Conservation (phyloP, 2,797 vertebrate genomes). For the Australoheros facetus region DNA sequence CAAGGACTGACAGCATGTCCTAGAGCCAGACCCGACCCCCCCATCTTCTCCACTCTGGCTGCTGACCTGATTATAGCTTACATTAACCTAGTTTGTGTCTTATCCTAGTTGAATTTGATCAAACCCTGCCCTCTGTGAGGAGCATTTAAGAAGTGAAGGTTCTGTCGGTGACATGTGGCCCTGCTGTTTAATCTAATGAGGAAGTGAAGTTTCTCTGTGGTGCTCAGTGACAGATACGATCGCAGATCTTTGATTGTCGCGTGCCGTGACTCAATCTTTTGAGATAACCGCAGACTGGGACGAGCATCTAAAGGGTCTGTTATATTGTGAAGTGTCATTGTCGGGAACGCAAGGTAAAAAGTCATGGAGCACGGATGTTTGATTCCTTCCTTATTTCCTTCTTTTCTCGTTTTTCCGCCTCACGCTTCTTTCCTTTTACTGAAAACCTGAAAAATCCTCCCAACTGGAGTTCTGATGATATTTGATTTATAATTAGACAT, state of each 20-base stretch:
- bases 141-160: background rate
- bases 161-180: background rate
- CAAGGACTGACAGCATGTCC: background rate
- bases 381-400: background rate
- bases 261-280: background rate
- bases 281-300: background rate
- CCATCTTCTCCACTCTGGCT: background rate
- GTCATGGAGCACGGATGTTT: background rate
- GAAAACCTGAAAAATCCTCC: rapidly evolving
- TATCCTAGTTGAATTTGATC: background rate
- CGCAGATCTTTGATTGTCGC: background rate
- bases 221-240: conserved; percentile 3
- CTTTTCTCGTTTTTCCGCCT: background rate
- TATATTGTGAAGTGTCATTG: background rate
- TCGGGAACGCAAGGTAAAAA: background rate
- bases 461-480: background rate
- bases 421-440: background rate
- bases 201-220: background rate
- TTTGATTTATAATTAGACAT: background rate
- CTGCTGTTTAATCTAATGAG: conserved; percentile 25
- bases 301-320: background rate
- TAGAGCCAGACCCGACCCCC: background rate
- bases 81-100: background rate
- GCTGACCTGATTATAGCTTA: background rate
- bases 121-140: background rate